Percentiles rank a stretch among this genome's conserved stretches.
These are phyloP conservation scores for Falco cherrug DNA, from an alignment of 2,797 vertebrate species.

Conservation along the genomic window DNA sequence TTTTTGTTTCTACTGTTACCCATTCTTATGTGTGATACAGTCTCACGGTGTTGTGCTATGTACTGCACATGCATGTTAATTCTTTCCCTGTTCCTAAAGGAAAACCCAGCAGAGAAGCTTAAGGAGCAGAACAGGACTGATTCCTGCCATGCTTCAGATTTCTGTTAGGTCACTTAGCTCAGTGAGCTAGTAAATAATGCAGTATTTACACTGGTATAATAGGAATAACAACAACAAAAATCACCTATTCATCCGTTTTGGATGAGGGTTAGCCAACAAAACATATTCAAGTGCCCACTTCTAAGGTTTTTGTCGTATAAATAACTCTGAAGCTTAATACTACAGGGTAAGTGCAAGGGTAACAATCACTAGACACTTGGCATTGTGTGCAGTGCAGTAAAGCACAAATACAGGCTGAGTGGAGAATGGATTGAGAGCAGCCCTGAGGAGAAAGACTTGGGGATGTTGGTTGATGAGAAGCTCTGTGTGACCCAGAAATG, in stretches of 20 bases:
- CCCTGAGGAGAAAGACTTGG: no score
- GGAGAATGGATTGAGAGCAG: no score
- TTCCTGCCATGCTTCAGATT: not conserved
- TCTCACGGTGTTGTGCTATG: accelerated
- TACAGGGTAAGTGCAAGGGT: not conserved
- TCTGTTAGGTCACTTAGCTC: not conserved
- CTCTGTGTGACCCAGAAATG: no score
- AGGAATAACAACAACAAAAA: not conserved
- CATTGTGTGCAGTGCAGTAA: not conserved
- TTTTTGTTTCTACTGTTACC: not conserved
- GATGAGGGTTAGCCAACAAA: not conserved
- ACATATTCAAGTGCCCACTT: not conserved
- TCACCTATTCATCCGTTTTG: not conserved
- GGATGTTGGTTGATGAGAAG: no score
- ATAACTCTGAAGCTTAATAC: not conserved
- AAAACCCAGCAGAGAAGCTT: not conserved
- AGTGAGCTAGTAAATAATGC: not conserved
- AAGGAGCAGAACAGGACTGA: not conserved
- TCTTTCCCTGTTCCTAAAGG: not conserved
- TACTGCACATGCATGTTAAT: not conserved
- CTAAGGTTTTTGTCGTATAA: not conserved
- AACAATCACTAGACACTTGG: not conserved
- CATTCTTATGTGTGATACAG: not conserved
- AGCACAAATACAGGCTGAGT: no score
- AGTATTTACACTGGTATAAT: not conserved